Evolutionary conservation across 2,797 vertebrate species (phyloP).

Genomic region (Diceros bicornis): DNA sequence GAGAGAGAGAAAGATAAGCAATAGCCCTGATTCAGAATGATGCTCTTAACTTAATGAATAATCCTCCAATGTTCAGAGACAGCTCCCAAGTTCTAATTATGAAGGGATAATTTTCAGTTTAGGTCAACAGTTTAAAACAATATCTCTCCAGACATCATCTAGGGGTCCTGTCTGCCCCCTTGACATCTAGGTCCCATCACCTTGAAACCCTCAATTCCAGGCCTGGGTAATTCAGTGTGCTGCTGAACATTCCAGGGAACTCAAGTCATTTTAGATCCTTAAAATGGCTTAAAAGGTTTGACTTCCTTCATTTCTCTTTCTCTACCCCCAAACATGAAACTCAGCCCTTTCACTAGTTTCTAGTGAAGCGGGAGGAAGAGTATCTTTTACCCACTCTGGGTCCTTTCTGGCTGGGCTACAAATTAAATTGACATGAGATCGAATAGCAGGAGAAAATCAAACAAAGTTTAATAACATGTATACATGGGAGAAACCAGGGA

Average conservation of each 20-base stretch:
- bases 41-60: not conserved
- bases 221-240: not conserved
- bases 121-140: not conserved
- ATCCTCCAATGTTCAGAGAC: not conserved
- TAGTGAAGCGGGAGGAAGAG: not conserved
- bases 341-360: not conserved
- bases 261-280: not conserved
- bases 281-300: not conserved
- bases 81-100: not conserved
- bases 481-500: too few relatives aligned
- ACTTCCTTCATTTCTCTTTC: not conserved
- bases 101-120: not conserved
- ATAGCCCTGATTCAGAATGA: not conserved
- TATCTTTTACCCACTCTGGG: too few relatives aligned
- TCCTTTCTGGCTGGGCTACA: too few relatives aligned
- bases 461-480: too few relatives aligned
- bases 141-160: not conserved
- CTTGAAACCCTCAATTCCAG: not conserved
- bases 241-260: not conserved
- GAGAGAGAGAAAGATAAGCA: not conserved
- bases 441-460: too few relatives aligned
- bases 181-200: too few relatives aligned
- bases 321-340: not conserved
- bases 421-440: too few relatives aligned
- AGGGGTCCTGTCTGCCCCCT: not conserved